Conservation (phyloP, 2,113 vertebrate genomes). For the Suncus etruscus region DNA sequence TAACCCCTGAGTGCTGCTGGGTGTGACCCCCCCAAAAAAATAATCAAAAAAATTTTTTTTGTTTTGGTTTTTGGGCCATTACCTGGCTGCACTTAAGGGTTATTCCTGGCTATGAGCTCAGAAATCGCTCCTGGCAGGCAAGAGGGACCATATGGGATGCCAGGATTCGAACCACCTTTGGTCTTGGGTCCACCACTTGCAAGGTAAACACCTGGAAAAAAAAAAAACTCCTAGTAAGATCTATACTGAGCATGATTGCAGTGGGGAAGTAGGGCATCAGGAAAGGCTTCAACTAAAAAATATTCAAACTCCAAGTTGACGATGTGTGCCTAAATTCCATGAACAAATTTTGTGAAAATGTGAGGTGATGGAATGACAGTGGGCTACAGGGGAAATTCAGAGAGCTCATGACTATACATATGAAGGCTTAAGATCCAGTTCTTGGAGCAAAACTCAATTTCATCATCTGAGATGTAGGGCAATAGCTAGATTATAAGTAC, state of each 20-base stretch:
- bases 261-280: fast-evolving
- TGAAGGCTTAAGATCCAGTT: background rate
- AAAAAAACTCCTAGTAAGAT: background rate
- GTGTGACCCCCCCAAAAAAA: too few species aligned
- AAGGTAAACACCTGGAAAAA: too few species aligned
- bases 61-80: too few species aligned
- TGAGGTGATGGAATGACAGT: background rate
- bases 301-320: background rate
- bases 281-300: background rate
- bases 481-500: background rate
- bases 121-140: too few species aligned
- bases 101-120: too few species aligned
- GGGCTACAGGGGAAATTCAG: background rate
- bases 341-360: background rate
- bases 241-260: background rate
- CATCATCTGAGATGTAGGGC: background rate
- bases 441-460: background rate
- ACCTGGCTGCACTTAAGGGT: too few species aligned
- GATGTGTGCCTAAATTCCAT: background rate
- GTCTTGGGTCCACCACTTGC: too few species aligned
- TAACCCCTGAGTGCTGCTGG: too few species aligned
- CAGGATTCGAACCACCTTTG: too few species aligned
- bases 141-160: too few species aligned
- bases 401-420: background rate
- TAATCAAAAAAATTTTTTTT: too few species aligned